Percentiles rank a stretch among this genome's conserved stretches.
These are phyloP conservation scores for Dendrolimus houi DNA, from an alignment of 2,888 invertebrate genomes.

Conservation along the genomic window DNA sequence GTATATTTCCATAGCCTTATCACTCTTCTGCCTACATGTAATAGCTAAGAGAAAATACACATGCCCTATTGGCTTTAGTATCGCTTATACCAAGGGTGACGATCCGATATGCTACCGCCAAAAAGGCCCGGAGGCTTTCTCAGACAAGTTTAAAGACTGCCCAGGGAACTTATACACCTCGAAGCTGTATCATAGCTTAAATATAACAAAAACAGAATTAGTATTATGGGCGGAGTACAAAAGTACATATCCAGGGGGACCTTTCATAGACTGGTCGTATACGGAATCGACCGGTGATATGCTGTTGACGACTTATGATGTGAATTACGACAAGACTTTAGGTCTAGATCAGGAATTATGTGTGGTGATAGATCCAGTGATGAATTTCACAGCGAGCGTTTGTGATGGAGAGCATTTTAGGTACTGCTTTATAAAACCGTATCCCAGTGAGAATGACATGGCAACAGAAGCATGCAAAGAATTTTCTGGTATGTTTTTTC, in stretches of 20 bases:
- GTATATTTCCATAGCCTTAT: conserved; percentile 22
- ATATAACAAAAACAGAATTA: conserved; percentile 30
- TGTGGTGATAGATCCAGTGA: conserved; percentile 40
- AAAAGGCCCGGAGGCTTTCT: conserved; percentile 52
- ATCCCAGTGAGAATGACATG: conserved; percentile 26
- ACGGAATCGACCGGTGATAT: conserved; percentile 38
- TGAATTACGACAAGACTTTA: conserved; percentile 26
- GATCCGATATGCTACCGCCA: conserved; percentile 46
- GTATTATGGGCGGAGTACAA: conserved; percentile 64
- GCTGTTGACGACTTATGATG: conserved; percentile 31
- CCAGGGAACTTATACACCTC: conserved; percentile 49
- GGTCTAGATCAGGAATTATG: conserved; percentile 46
- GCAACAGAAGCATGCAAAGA: conserved; percentile 36
- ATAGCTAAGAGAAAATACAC: conserved; percentile 19
- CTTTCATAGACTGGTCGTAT: conserved; percentile 55
- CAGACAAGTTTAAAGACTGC: conserved; percentile 51
- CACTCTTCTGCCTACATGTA: conserved; percentile 10
- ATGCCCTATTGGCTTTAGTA: conserved; percentile 56
- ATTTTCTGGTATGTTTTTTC: conserved; percentile 10
- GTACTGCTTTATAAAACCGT: conserved; percentile 55
- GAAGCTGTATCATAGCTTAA: conserved; percentile 36
- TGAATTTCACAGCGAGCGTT: conserved; percentile 40
- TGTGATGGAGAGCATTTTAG: conserved; percentile 52
- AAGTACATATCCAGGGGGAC: conserved; percentile 55
- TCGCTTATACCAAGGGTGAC: conserved; percentile 27